Conservation (phyloP, 2,797 vertebrate genomes). For the Semaprochilodus insignis region DNA sequence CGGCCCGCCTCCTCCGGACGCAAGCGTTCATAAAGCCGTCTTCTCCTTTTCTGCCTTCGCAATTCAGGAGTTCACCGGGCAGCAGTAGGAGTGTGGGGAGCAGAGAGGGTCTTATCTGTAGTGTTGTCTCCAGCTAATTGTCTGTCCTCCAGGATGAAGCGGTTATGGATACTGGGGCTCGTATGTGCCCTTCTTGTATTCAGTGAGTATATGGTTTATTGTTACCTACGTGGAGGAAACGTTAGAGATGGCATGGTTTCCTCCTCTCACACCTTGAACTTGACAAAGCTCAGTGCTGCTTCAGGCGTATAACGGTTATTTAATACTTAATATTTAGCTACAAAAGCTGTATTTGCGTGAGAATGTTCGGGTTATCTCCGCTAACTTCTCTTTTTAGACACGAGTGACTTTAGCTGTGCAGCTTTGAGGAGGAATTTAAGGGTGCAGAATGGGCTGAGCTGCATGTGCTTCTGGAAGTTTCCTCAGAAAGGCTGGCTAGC, state of each 20-base stretch:
- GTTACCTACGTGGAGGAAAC: no score
- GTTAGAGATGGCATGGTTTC: no score
- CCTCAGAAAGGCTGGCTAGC: conserved; percentile 20
- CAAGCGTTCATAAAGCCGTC: conserved; percentile 64
- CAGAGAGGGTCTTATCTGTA: conserved; percentile 45
- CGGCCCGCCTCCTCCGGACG: conserved; percentile 40
- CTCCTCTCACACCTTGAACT: no score
- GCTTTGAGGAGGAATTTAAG: neutral
- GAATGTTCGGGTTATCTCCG: neutral
- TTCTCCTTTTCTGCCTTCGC: conserved; percentile 56
- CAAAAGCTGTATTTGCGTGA: neutral
- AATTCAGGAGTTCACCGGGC: conserved; percentile 59
- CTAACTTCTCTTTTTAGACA: neutral
- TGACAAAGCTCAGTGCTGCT: conserved; percentile 10
- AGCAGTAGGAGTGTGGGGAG: conserved; percentile 46
- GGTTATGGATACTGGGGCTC: conserved; percentile 84
- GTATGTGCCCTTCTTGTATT: conserved; percentile 84
- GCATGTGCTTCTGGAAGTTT: conserved; percentile 64
- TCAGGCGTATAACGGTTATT: neutral
- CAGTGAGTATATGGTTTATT: conserved; percentile 79
- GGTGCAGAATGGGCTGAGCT: neutral
- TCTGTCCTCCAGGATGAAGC: conserved; percentile 79
- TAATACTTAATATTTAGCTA: neutral
- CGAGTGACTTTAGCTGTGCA: neutral
- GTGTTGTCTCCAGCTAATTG: conserved; percentile 18